phyloP scores from a whole-genome alignment of 2,888 invertebrate genomes.

The Amorpha juglandis region DNA sequence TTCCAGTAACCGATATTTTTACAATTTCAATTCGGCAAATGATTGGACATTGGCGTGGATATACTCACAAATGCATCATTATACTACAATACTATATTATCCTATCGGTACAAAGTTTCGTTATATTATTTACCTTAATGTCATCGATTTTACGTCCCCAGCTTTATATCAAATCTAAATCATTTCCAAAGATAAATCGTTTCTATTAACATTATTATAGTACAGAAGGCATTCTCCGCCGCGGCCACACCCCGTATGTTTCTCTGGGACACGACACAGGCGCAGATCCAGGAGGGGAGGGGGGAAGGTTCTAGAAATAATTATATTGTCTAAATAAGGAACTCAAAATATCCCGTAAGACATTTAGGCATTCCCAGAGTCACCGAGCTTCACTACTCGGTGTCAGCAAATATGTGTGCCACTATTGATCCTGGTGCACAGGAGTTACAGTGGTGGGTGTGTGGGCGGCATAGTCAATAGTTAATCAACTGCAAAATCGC shows the following conservation, averaged over 20 bases:
- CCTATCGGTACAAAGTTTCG: slow-evolving; percentile 12
- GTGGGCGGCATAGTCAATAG: no score
- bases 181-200: slow-evolving; percentile 50
- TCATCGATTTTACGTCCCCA: slow-evolving; percentile 18
- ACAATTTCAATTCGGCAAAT: background rate
- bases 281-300: background rate
- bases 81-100: slow-evolving; percentile 8
- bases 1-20: no score
- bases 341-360: no score
- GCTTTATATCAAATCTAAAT: slow-evolving; percentile 64
- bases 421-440: no score
- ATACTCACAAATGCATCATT: slow-evolving; percentile 8
- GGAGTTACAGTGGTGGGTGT: no score
- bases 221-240: slow-evolving; percentile 50
- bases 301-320: no score
- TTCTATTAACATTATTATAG: slow-evolving; percentile 52
- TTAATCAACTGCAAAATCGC: no score
- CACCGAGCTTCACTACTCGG: no score
- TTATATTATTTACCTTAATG: slow-evolving; percentile 22
- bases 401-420: no score
- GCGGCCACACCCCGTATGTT: slow-evolving; percentile 7
- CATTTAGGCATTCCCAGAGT: no score
- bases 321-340: no score
- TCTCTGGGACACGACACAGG: background rate
- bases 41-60: background rate